Conservation (phyloP, 35 echinoderm and acorn worm species). For the Chiridota heheva region DNA sequence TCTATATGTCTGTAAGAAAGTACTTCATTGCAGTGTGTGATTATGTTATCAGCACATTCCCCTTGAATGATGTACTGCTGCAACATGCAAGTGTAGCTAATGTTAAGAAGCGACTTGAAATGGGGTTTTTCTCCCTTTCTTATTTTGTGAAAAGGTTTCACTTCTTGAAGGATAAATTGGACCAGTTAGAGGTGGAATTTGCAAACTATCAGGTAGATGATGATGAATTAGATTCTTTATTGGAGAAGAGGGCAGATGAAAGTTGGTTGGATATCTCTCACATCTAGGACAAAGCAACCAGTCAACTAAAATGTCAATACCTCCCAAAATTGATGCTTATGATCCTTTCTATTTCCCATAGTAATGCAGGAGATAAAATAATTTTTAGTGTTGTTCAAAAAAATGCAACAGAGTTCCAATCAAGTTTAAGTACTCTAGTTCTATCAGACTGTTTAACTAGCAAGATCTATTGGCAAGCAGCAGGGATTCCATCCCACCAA, state of each 20-base stretch:
- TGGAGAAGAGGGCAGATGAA: constrained; percentile 42
- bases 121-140: constrained; percentile 42
- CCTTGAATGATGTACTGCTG: constrained; percentile 40
- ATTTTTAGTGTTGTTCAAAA: constrained; percentile 42
- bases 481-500: neutral
- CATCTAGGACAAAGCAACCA: constrained; percentile 42
- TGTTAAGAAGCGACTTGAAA: constrained; percentile 17
- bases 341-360: constrained; percentile 40
- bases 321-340: constrained; percentile 48
- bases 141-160: constrained; percentile 73
- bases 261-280: constrained; percentile 49
- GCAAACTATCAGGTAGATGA: constrained; percentile 44
- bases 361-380: constrained; percentile 46
- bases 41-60: constrained; percentile 60
- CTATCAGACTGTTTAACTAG: constrained; percentile 45
- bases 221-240: constrained; percentile 3
- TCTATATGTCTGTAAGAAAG: constrained; percentile 49
- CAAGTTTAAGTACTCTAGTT: constrained; percentile 26
- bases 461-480: constrained; percentile 29
- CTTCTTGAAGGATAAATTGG: constrained; percentile 38
- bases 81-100: neutral
- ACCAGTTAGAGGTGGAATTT: constrained; percentile 67
- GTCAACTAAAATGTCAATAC: constrained; percentile 33
- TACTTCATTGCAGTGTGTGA: constrained; percentile 59
- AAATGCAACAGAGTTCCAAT: constrained; percentile 43